A percentile compares a stretch with the other conserved stretches of the same genome.
These are phyloP conservation scores for Calyptommatus sinebrachiatus DNA, from an alignment of 2,113 vertebrate species.

Conservation along the genomic window DNA sequence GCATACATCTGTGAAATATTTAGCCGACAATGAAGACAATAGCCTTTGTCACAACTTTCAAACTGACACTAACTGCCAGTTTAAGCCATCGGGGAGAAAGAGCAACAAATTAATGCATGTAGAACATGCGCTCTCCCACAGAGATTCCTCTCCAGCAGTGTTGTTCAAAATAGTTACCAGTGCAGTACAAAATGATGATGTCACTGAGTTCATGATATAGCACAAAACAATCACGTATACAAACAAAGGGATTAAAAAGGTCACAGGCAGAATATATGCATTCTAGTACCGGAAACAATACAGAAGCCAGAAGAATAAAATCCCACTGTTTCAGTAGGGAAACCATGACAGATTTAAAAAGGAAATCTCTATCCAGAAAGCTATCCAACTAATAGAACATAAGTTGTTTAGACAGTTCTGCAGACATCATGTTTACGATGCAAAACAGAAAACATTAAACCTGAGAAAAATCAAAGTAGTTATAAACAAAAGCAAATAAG, in stretches of 20 bases:
- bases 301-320: too few relatives aligned
- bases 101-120: neutral
- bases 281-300: neutral
- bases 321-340: neutral
- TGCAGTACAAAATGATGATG: neutral
- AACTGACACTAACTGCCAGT: neutral
- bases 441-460: slow-evolving; percentile 27
- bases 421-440: neutral
- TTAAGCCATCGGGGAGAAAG: neutral
- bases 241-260: too few relatives aligned
- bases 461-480: too few relatives aligned
- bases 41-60: neutral
- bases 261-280: neutral
- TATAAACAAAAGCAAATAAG: slow-evolving; percentile 40
- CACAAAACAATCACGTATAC: too few relatives aligned
- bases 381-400: neutral
- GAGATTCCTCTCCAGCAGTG: neutral
- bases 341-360: neutral
- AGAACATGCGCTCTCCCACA: neutral
- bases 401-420: neutral
- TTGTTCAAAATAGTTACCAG: neutral
- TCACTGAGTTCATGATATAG: too few relatives aligned
- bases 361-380: neutral
- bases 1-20: neutral
- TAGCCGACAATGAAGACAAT: neutral